Evolutionary conservation across 2,888 invertebrate species (phyloP).

Genomic region (Torymus auratus): DNA sequence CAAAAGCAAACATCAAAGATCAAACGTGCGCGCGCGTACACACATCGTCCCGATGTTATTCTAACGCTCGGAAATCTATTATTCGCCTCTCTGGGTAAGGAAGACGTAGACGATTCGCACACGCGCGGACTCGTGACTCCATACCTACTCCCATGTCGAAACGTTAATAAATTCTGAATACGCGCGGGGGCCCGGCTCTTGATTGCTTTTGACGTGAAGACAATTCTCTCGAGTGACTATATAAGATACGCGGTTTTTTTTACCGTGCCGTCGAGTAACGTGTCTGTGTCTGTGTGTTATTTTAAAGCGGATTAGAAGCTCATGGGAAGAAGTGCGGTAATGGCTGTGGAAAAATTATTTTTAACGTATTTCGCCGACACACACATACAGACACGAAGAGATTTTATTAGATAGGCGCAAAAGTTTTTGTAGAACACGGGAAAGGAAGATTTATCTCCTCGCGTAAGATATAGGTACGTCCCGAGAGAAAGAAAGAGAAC

Average conservation of each 20-base stretch:
- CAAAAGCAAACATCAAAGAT: no score
- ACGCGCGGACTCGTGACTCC: constrained; percentile 48
- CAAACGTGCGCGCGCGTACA: not conserved
- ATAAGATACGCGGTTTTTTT: constrained; percentile 10
- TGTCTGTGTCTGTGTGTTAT: no score
- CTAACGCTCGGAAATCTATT: constrained; percentile 36
- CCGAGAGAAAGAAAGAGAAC: no score
- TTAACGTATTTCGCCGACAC: no score
- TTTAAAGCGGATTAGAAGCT: no score
- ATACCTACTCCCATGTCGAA: constrained; percentile 40
- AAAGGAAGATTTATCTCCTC: no score
- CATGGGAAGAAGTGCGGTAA: no score
- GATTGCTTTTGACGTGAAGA: constrained; percentile 69
- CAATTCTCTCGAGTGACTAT: constrained; percentile 68
- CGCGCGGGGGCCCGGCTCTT: constrained; percentile 62
- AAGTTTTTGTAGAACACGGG: no score
- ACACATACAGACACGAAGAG: no score
- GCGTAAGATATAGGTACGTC: not conserved
- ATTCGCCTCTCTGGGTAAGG: constrained; percentile 27
- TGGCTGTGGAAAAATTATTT: no score
- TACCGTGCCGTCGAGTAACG: not conserved
- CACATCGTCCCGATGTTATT: constrained; percentile 13
- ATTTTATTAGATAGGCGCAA: no score
- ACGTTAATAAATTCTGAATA: constrained; percentile 69
- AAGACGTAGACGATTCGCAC: constrained; percentile 32